These are phyloP conservation scores for Acrossocheilus fasciatus DNA, from an alignment of 2,797 vertebrate genomes.

Conservation along the genomic window DNA sequence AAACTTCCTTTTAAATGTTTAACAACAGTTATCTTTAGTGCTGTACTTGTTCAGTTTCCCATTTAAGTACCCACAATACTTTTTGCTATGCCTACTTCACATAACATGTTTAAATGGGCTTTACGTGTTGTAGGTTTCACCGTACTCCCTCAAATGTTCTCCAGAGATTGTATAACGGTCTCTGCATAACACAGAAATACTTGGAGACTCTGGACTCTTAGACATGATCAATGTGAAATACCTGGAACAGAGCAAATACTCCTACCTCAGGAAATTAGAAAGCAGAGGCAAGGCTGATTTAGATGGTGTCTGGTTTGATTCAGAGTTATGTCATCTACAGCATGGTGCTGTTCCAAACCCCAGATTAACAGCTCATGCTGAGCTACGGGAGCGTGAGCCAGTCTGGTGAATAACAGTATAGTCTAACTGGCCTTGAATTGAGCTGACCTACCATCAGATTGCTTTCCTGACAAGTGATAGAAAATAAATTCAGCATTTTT, in stretches of 20 bases:
- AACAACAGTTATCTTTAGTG: neutral
- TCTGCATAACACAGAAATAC: constrained; percentile 1
- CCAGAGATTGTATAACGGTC: neutral
- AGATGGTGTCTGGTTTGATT: constrained; percentile 56
- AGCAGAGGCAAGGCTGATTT: constrained; percentile 25
- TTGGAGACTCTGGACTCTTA: neutral
- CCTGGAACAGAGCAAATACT: constrained; percentile 19
- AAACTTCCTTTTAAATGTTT: neutral
- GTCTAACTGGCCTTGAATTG: constrained; percentile 11
- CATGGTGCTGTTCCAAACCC: constrained; percentile 64
- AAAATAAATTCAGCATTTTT: neutral
- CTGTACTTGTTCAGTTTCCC: neutral
- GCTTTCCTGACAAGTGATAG: neutral
- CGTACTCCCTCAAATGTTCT: neutral
- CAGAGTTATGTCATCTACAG: constrained; percentile 69
- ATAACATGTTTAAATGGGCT: neutral
- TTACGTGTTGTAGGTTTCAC: neutral
- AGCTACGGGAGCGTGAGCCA: constrained; percentile 50
- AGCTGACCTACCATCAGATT: neutral
- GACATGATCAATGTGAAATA: constrained; percentile 21
- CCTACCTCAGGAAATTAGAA: constrained; percentile 5
- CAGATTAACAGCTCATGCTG: constrained; percentile 47
- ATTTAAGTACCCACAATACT: neutral
- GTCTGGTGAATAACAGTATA: constrained; percentile 30
- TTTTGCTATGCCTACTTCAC: neutral